Conservation (phyloP, 2,113 vertebrate genomes). For the Nothoprocta pentlandii region DNA sequence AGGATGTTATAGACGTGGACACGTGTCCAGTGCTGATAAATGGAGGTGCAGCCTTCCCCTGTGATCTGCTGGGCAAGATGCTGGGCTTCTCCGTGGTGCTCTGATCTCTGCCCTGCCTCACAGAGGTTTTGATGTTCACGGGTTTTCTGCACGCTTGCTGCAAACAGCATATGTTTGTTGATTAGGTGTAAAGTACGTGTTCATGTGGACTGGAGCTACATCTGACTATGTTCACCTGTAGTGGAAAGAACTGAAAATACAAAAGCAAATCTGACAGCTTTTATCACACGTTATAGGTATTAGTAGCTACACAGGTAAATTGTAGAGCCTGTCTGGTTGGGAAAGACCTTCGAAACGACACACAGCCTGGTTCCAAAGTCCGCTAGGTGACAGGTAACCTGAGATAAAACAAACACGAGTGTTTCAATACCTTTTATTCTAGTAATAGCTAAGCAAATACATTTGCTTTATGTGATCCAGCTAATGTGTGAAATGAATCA, state of each 20-base stretch:
- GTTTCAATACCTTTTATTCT: neutral
- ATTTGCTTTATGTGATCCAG: neutral
- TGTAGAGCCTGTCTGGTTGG: too few species aligned
- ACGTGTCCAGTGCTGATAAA: neutral
- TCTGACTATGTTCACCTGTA: neutral
- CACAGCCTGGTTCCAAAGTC: constrained; percentile 16
- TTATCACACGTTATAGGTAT: neutral
- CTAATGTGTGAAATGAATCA: neutral
- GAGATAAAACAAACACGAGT: neutral
- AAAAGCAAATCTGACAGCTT: neutral
- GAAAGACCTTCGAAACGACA: neutral
- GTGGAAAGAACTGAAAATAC: neutral
- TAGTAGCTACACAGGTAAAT: neutral
- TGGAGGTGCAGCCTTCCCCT: neutral
- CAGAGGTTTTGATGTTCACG: fast-evolving
- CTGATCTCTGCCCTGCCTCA: neutral
- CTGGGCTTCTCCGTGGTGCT: neutral
- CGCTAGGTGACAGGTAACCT: neutral
- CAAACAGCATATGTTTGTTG: neutral
- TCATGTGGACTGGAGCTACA: neutral
- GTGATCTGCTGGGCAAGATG: neutral
- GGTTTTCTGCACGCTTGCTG: neutral
- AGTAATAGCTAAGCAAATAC: neutral
- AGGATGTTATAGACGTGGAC: neutral
- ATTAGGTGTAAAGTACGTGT: neutral